Conservation (phyloP, 2,888 invertebrate genomes). For the Macrosiphum euphorbiae region DNA sequence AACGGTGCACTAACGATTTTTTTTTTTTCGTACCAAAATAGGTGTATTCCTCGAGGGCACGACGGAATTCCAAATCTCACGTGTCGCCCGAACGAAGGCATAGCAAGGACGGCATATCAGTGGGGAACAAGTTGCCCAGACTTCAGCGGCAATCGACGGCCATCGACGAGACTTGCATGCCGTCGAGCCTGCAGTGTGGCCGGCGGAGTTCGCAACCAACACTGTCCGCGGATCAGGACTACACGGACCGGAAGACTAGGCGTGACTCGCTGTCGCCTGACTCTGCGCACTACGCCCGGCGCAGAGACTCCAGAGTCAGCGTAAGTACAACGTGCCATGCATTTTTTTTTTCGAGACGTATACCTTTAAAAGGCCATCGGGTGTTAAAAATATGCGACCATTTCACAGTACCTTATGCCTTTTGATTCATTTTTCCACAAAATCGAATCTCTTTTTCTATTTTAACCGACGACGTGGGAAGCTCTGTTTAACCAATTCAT, state of each 20-base stretch:
- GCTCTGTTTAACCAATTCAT: neutral
- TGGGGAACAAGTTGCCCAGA: conserved; percentile 74
- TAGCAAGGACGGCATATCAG: conserved; percentile 68
- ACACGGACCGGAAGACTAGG: conserved; percentile 75
- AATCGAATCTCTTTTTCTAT: neutral
- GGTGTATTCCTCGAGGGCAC: conserved; percentile 69
- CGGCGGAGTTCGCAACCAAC: conserved; percentile 85
- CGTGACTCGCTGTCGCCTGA: conserved; percentile 92
- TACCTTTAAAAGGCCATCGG: neutral
- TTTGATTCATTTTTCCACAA: neutral
- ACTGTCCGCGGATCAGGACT: conserved; percentile 80
- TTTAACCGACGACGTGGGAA: neutral
- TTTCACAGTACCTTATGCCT: neutral
- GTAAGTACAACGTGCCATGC: conserved; percentile 68
- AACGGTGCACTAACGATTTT: neutral
- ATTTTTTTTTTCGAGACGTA: neutral
- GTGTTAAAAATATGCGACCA: neutral
- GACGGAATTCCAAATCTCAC: conserved; percentile 69
- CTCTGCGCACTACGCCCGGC: conserved; percentile 77
- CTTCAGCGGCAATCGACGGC: conserved; percentile 90
- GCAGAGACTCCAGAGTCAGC: conserved; percentile 78
- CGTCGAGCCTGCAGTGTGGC: conserved; percentile 72
- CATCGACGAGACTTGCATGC: conserved; percentile 86
- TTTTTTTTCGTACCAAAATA: conserved; percentile 62
- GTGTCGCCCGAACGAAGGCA: conserved; percentile 70